Evolutionary conservation across 2,797 vertebrate species (phyloP).

Genomic region (Ptychadena robeensis): DNA sequence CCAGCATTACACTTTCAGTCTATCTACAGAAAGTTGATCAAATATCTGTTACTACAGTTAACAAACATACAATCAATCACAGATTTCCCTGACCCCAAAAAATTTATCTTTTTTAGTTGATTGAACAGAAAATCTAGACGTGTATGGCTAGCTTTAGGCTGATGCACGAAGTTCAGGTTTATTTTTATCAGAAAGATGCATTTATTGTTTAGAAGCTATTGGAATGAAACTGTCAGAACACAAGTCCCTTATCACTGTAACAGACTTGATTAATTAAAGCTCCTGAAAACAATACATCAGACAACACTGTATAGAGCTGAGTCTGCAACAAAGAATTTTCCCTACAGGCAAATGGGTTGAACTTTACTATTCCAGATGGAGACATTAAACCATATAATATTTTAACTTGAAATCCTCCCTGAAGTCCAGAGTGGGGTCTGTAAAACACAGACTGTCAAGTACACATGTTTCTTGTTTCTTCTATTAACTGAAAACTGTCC

Average conservation of each 20-base stretch:
- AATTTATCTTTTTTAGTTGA: too few species aligned
- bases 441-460: constrained; percentile 42
- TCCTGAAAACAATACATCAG: constrained; percentile 41
- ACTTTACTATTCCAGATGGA: constrained; percentile 55
- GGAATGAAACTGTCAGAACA: constrained; percentile 28
- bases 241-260: constrained; percentile 38
- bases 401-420: constrained; percentile 44
- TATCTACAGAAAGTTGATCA: too few species aligned
- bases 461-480: constrained; percentile 50
- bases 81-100: too few species aligned
- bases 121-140: too few species aligned
- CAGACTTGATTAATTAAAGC: constrained; percentile 45
- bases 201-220: constrained; percentile 1
- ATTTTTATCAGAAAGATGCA: not conserved
- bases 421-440: constrained; percentile 43
- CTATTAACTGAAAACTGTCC: constrained; percentile 40
- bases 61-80: too few species aligned
- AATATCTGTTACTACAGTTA: too few species aligned
- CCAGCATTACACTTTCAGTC: too few species aligned
- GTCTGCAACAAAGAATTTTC: constrained; percentile 46
- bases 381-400: constrained; percentile 54
- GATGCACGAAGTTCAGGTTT: not conserved
- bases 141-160: too few species aligned
- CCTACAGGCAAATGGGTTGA: constrained; percentile 53
- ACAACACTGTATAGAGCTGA: constrained; percentile 38